Base-by-base conservation (phyloP, 2,797 vertebrate species). In the Sebastes minor region DNA sequence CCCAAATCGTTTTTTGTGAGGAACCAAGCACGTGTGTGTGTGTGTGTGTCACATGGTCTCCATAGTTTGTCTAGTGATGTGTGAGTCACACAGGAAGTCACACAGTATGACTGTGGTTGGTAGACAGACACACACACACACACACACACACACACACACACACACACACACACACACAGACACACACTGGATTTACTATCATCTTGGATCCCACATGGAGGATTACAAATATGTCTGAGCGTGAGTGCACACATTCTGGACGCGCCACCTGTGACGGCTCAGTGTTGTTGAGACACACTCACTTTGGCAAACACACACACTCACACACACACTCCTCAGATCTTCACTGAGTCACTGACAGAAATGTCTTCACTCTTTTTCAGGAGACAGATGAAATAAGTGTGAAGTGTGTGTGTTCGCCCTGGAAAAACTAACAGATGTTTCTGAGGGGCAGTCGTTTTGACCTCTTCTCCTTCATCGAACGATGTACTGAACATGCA, bases 181-280 rank as follows among this genome's bases (percentile, higher is more conserved):
- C 59, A 22, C 65, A 56, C 74, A 77, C 55, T 76, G 86, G 88
- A 89, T 89, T 91, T 86, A 84, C 86, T 69, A 59, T 82, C 66
- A 63, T 89, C 87, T 61, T 20, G 46, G 60, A 77, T 72, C 86
- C 87, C 85, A 87, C 88, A 76, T 79, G 78, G 76, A 70, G 84
- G 91, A 89, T 93, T 87, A 84, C 67, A 71, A 71, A 71, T 69
- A 70, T 75, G 86, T 83, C 70, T 85, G 85, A 85, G 85, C 62
- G 10, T 32, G 78, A 90, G 65, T 8, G 32, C 22, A 49, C 83
- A 83, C 91, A 89, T 81, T 92, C 88, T 91, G 89, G 83, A 86
- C 16, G 9, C n/a, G 1, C 90, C 93, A 93, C 90, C 92, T 94
- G 93, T 75, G 83, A 86, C 11, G 76, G 91, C 86, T 92, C 87